phyloP scores from a whole-genome alignment of 1,140 invertebrate genomes.

The Branchinecta lindahli region DNA sequence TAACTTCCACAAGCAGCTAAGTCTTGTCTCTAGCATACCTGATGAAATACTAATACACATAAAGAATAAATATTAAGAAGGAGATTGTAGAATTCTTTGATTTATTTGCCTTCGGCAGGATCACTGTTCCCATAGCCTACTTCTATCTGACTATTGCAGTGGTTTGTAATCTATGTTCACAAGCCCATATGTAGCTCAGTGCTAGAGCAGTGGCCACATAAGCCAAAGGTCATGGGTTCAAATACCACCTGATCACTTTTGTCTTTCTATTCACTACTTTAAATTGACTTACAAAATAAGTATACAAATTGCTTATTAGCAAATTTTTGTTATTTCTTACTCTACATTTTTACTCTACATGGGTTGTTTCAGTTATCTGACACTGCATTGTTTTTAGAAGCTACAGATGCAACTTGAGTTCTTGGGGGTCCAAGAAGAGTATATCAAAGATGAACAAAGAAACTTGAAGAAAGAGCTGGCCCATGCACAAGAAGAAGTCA shows the following conservation, averaged over 20 bases:
- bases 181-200: no score
- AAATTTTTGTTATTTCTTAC: not conserved
- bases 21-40: no score
- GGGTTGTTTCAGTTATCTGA: conserved; percentile 1
- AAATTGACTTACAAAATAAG: not conserved
- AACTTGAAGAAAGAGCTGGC: conserved; percentile 95
- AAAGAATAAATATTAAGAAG: no score
- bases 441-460: conserved; percentile 95
- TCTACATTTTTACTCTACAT: conserved; percentile 9
- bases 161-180: no score
- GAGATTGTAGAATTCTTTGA: no score
- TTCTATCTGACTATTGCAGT: no score
- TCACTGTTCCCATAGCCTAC: no score
- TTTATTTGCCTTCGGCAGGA: no score
- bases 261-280: conserved; percentile 9
- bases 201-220: no score
- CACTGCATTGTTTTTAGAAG: conserved; percentile 46
- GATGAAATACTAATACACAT: no score
- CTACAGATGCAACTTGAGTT: conserved; percentile 89
- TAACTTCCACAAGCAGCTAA: no score
- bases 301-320: not conserved
- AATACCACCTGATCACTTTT: not conserved
- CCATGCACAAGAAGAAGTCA: conserved; percentile 94
- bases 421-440: conserved; percentile 92
- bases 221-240: no score